A percentile compares a stretch with the other conserved stretches of the same genome.
These are phyloP conservation scores for Otolemur crassicaudatus DNA, from an alignment of 2,797 vertebrate species.

Conservation along the genomic window DNA sequence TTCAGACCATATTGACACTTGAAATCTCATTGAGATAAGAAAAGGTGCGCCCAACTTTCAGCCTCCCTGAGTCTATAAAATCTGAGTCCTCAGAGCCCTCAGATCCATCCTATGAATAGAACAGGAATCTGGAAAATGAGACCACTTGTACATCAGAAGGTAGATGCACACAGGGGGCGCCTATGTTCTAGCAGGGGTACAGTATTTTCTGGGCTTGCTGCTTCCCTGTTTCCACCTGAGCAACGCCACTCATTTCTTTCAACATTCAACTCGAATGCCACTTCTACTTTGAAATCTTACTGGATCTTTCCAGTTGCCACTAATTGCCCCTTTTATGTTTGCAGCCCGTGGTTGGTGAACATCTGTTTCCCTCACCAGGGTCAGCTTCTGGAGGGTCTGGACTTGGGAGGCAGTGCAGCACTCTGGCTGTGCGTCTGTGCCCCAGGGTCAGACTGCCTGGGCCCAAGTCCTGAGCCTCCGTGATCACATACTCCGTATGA, in stretches of 20 bases:
- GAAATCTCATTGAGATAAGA: background rate
- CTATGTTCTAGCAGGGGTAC: background rate
- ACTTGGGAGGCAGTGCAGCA: background rate
- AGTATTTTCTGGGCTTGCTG: fast-evolving
- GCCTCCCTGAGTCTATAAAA: background rate
- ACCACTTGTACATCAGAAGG: background rate
- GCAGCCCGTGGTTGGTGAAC: background rate
- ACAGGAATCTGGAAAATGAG: background rate
- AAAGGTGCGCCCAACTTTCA: background rate
- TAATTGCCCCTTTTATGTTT: background rate
- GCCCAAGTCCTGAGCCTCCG: background rate
- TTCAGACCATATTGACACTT: background rate
- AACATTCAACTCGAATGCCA: background rate
- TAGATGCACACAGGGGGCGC: background rate
- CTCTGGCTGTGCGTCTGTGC: fast-evolving
- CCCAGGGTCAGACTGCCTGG: background rate
- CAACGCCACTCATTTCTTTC: background rate
- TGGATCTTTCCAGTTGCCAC: background rate
- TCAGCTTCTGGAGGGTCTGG: background rate
- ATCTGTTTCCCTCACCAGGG: background rate
- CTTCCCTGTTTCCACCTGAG: background rate
- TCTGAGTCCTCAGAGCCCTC: background rate
- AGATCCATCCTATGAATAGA: background rate
- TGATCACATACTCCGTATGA: background rate
- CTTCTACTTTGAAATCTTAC: background rate